Base-by-base conservation (phyloP, 2,888 invertebrate species). In the Magallana nippona region DNA sequence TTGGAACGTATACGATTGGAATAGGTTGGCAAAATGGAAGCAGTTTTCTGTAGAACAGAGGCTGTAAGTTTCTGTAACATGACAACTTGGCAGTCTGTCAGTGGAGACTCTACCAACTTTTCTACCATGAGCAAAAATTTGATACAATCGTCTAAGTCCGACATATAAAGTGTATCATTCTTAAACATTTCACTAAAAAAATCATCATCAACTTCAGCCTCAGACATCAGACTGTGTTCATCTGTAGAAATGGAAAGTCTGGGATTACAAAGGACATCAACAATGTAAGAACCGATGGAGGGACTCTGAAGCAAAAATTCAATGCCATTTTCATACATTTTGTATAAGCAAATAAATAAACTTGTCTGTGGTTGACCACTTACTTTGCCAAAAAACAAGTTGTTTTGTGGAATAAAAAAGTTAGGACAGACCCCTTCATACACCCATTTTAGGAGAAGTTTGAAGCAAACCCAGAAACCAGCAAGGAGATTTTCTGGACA, bases 321-420 rank as follows among this genome's bases (percentile, higher is more conserved):
- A n/a, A 60, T n/a, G 15, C 60, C 60, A n/a, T 60, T 17, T 60
- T 60, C 60, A 60, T 60, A 60, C 17, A 60, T n/a, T 1, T n/a
- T n/a, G n/a, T n/a, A 60, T n/a, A 60, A n/a, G 17, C 17, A 8
- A 60, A 60, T 11, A 60, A 60, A 60, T 60, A 60, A 60, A 5
- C 17, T 60, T 5, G 10, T 60, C 19, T 79, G 44, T 19, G 19
- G 3, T n/a, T n/a, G 17, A 17, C 55, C 55, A 55, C 55, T 17
- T 13, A 79, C 17, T 17, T 79, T 80, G 10, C 80, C 55, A 10
- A 57, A 32, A 32, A 80, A 80, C 80, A 80, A 57, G 27, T 80
- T 80, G 57, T 80, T 80, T 27, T 80, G 57, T 32, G 80, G 80
- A 27, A 80, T 80, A 17, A 80, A 80, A 58, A 80, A 80, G 58